A percentile compares a stretch with the other conserved stretches of the same genome.
Conservation (phyloP, 2,113 vertebrate genomes). For the Tringa solitaria region DNA sequence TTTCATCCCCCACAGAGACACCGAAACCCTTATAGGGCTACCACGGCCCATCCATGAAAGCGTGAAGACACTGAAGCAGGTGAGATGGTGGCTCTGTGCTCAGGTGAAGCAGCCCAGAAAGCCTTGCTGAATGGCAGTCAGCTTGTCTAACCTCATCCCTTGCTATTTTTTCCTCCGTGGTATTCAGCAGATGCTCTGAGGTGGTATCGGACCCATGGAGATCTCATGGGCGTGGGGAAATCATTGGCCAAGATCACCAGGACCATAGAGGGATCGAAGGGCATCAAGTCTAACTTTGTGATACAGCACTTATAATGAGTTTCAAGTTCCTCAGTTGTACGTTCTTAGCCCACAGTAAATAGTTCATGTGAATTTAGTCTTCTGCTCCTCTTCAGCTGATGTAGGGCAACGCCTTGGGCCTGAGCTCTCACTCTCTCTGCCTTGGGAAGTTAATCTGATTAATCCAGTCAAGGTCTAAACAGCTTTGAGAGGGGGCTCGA, state of each 20-base stretch:
- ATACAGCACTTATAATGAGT: neutral
- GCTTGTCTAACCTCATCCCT: neutral
- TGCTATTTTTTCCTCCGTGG: neutral
- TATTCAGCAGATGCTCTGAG: neutral
- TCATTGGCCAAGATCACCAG: neutral
- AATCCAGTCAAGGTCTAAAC: neutral
- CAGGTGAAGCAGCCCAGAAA: neutral
- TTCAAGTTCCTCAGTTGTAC: neutral
- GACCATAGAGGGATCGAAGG: neutral
- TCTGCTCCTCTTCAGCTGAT: neutral
- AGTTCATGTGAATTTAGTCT: neutral
- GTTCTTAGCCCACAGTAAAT: neutral
- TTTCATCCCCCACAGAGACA: conserved; percentile 79
- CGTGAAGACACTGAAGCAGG: conserved; percentile 97
- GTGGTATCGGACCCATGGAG: neutral
- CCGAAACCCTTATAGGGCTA: conserved; percentile 91
- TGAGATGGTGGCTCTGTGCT: neutral
- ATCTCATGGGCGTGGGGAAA: neutral
- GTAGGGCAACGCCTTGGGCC: accelerated
- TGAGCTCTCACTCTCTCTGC: neutral
- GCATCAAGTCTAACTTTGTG: neutral
- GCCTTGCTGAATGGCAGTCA: neutral
- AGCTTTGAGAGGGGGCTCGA: neutral
- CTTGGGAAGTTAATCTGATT: neutral
- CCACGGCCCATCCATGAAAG: conserved; percentile 96